A percentile compares a stretch with the other conserved stretches of the same genome.
phyloP scores from a whole-genome alignment of 2,888 invertebrate genomes.

The Osmoderma eremita region DNA sequence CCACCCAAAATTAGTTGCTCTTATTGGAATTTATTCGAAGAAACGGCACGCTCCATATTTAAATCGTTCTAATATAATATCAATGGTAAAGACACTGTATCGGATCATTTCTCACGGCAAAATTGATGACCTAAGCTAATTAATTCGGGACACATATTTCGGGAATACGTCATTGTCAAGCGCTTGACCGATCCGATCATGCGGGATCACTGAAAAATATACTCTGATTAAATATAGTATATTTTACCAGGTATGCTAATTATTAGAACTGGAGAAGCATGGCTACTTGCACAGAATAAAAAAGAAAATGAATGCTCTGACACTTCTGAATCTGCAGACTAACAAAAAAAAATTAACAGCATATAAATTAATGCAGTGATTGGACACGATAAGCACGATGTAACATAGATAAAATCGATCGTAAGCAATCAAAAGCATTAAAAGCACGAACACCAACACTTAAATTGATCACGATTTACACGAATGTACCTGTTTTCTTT shows the following conservation, averaged over 20 bases:
- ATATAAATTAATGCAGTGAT: conserved; percentile 5
- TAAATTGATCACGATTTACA: conserved; percentile 5
- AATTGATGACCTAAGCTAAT: conserved; percentile 6
- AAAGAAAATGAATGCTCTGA: conserved; percentile 36
- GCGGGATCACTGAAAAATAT: too few species aligned
- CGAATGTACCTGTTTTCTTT: conserved; percentile 57
- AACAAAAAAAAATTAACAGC: conserved; percentile 19
- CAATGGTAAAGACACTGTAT: too few species aligned
- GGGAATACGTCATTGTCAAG: too few species aligned
- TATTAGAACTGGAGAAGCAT: conserved; percentile 45
- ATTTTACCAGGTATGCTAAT: conserved; percentile 15
- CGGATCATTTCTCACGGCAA: conserved; percentile 1
- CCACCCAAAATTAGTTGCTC: too few species aligned
- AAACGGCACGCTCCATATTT: too few species aligned
- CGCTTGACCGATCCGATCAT: too few species aligned
- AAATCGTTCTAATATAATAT: too few species aligned
- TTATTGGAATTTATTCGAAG: too few species aligned
- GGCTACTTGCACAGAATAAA: conserved; percentile 19
- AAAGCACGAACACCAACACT: conserved; percentile 18
- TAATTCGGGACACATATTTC: too few species aligned
- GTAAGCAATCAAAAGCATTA: conserved; percentile 11
- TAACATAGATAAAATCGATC: conserved; percentile 32
- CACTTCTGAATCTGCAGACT: conserved; percentile 30
- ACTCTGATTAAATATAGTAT: conserved; percentile 5
- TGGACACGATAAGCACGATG: conserved; percentile 34